A percentile compares a stretch with the other conserved stretches of the same genome.
These are phyloP conservation scores for Oscheius sp. DNA, from an alignment of 2,888 invertebrate species.

Conservation along the genomic window DNA sequence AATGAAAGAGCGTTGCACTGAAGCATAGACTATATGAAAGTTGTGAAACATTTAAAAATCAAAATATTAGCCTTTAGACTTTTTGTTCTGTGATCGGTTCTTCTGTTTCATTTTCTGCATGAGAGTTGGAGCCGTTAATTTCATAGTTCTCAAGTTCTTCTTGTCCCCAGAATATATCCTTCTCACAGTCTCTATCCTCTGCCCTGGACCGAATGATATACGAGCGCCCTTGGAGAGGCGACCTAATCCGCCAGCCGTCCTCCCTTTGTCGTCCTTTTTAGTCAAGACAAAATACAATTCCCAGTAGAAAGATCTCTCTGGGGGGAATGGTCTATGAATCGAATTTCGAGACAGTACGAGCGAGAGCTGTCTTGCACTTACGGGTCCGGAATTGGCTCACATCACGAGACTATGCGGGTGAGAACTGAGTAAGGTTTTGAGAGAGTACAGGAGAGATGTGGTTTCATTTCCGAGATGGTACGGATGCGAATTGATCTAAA, in stretches of 20 bases:
- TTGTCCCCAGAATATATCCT: background rate
- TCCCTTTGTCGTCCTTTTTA: slow-evolving; percentile 1
- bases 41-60: no score
- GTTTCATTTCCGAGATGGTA: no score
- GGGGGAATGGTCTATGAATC: background rate
- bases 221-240: slow-evolving; percentile 22
- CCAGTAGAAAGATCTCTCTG: background rate
- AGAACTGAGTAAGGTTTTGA: no score
- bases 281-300: background rate
- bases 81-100: background rate
- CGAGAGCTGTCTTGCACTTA: no score
- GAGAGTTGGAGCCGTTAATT: background rate
- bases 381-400: no score
- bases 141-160: background rate
- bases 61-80: no score
- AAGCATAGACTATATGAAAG: no score
- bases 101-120: background rate
- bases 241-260: background rate
- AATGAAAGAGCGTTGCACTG: no score
- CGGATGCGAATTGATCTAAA: no score
- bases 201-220: background rate
- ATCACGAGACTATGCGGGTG: no score
- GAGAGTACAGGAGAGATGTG: no score
- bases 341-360: background rate
- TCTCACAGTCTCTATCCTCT: background rate